Base-by-base conservation (phyloP, 2,888 invertebrate genomes). In the Leucozona laternaria region DNA sequence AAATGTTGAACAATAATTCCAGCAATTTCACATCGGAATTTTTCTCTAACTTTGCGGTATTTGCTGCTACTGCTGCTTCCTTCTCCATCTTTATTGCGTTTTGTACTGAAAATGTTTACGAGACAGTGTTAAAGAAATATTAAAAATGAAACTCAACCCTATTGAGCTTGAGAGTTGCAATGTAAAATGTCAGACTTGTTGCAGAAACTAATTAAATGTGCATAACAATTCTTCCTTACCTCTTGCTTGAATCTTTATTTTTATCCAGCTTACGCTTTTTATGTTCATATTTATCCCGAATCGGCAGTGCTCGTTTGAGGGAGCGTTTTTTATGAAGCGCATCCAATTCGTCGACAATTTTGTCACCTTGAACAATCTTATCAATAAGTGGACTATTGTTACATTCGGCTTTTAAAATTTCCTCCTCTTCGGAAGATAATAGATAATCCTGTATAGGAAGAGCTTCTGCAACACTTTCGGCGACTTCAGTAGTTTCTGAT, bases 1-100 rank as follows among this genome's bases (percentile, higher is more conserved):
- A 99, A 94, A 90, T 96, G 96, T 79, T 96, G 95, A 88, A 97
- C 97, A 94, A 98, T 97, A 31, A 96, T 96, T 57, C 96, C 94
- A 15, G 96, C 96, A 95, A 96, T 96, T 89, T 94, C 95, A 89
- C 95, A 94, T 72, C 97, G 94, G 93, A 98, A 98, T 89, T 95
- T 94, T 90, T 98, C 98, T 93, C 97, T 98, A 87, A 96, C 96
- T 91, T 95, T 95, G 95, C 96, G 75, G 95, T 94, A 91, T 95
- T 96, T 89, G 95, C 92, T 82, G 13, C 64, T 62, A n/a, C 66
- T 68, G 37, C 85, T 73, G n/a, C 80, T 73, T 28, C 80, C 57
- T 48, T 79, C 83, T 37, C 88, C 88, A 17, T 90, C 89, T 48
- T 88, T 89, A 55, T 81, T 89, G 48, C 86, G 86, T 88, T 89